Conservation (phyloP, 1,140 invertebrate species). For the Bombus pascuorum region DNA sequence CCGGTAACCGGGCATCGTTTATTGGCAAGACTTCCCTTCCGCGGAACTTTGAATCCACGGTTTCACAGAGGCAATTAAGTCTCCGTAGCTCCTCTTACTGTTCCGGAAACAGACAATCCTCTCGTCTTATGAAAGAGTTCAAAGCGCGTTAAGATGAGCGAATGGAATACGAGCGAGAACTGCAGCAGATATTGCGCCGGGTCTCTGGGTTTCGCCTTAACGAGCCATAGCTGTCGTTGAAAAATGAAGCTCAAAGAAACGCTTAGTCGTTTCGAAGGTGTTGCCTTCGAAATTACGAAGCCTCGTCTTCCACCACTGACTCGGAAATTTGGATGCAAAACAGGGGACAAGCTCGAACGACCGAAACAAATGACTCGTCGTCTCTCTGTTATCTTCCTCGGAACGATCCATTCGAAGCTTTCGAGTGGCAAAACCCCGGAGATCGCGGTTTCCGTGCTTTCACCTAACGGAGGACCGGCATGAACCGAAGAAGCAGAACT, state of each 20-base stretch:
- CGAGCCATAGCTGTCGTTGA: constrained; percentile 12
- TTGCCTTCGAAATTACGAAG: constrained; percentile 14
- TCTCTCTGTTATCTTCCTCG: constrained; percentile 3
- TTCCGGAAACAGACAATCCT: constrained; percentile 6
- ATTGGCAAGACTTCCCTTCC: neutral
- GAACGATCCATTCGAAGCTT: constrained; percentile 13
- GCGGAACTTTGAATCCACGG: neutral
- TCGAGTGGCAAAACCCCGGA: constrained; percentile 54
- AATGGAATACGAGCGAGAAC: neutral
- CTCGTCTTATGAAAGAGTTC: constrained; percentile 14
- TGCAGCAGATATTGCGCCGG: constrained; percentile 21
- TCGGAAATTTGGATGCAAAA: constrained; percentile 6
- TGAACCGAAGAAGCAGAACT: constrained; percentile 22
- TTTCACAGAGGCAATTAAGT: constrained; percentile 8
- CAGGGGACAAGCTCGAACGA: constrained; percentile 2
- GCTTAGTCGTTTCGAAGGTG: neutral
- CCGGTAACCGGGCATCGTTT: neutral
- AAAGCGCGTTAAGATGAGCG: constrained; percentile 15
- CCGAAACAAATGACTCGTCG: constrained; percentile 24
- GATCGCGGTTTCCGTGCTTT: too few relatives aligned
- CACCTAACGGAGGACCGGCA: too few relatives aligned
- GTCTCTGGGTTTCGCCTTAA: neutral
- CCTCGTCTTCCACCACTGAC: neutral
- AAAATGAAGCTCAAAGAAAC: constrained; percentile 34
- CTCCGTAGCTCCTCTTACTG: neutral